These are phyloP conservation scores for Neotragus moschatus DNA, from an alignment of 2,113 vertebrate genomes.

Conservation along the genomic window DNA sequence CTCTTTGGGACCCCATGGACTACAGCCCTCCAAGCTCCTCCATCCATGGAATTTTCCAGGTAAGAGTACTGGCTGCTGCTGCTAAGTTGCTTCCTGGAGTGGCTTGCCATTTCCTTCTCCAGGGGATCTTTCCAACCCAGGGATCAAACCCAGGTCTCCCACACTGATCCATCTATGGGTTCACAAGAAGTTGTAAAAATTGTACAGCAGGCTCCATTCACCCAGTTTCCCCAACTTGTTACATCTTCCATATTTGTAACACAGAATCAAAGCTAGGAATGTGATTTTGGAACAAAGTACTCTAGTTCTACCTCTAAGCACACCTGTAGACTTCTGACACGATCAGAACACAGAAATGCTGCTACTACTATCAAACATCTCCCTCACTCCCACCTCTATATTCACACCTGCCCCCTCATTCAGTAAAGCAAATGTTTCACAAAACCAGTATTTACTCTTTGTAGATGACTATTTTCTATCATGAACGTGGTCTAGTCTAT, in stretches of 20 bases:
- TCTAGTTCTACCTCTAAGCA: neutral
- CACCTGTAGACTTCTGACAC: neutral
- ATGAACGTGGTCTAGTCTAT: neutral
- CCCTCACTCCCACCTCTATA: neutral
- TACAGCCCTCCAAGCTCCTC: too few relatives aligned
- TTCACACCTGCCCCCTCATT: neutral
- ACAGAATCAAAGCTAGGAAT: neutral
- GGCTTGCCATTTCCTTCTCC: too few relatives aligned
- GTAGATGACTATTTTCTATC: neutral
- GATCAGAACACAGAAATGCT: neutral
- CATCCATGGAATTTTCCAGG: too few relatives aligned
- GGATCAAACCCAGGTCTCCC: too few relatives aligned
- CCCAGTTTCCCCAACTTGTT: neutral
- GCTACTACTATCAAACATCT: neutral
- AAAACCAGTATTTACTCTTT: neutral
- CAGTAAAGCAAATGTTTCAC: neutral
- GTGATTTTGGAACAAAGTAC: neutral
- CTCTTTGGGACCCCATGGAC: too few relatives aligned
- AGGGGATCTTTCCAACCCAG: too few relatives aligned
- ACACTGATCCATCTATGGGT: neutral
- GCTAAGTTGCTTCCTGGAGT: too few relatives aligned
- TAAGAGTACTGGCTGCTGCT: too few relatives aligned
- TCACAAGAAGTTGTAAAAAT: neutral
- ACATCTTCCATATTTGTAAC: neutral
- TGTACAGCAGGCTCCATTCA: neutral